Base-by-base conservation (phyloP, 2,888 invertebrate species). In the Yponomeuta cagnagella region DNA sequence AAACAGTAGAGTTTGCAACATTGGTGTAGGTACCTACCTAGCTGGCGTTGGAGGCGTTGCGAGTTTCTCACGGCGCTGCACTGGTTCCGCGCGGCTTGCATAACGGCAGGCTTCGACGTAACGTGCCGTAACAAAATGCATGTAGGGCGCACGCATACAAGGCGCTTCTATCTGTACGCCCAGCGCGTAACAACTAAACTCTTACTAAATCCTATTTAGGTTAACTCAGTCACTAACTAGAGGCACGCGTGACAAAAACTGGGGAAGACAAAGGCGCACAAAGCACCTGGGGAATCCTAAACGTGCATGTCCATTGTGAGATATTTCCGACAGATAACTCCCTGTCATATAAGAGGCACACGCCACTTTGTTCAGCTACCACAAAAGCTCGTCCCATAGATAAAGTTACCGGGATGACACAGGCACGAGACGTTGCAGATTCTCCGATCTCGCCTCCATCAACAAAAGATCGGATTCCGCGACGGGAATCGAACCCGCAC, bases 111-210 rank as follows among this genome's bases (percentile, higher is more conserved):
- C 79, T 77, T 84, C 52, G 52, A 88, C 88, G 90, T 90, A 90
- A 90, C 82, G 78, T 83, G 80, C 84, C 83, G 89, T 89, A 89
- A 90, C 84, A 87, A 88, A 90, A 88, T 86, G 86, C 85, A 90
- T 90, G 85, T 90, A 86, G 88, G 88, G 80, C 89, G 83, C 83
- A 80, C 89, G 83, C 83, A 80, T 82, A 81, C 74, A 23, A 15
- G 12, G 58, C 37, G 63, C 63, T 69, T 58, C 52, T 58, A 58
- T 65, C 65, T 8, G 43, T 43, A 33, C 37, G 64, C 58, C 48
- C 63, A 37, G 48, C 63, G 69, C 63, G 58, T 68, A 68, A 68
- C 58, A n/a, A 9, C 69, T 43, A 10, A 43, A 10, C 48, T 52
- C 58, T 69, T 69, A 31, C 69, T 69, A 69, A 69, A 69, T 58